Conservation (phyloP, 2,888 invertebrate species). For the Linnaemya tessellans region DNA sequence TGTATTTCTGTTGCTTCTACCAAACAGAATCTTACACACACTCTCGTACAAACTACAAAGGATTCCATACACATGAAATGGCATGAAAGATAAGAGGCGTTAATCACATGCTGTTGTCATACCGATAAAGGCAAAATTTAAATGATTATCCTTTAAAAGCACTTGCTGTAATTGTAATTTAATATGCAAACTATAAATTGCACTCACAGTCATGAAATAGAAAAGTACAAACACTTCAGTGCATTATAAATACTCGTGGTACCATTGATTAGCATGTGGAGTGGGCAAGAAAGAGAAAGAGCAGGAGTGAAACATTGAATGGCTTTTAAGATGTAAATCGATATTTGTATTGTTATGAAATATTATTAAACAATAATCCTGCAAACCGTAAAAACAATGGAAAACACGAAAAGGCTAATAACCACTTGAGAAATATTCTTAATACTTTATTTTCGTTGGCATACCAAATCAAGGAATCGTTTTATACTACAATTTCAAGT, state of each 20-base stretch:
- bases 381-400: neutral
- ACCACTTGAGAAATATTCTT: constrained; percentile 19
- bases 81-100: constrained; percentile 63
- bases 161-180: constrained; percentile 66
- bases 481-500: constrained; percentile 49
- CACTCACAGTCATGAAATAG: constrained; percentile 24
- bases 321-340: constrained; percentile 19
- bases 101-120: constrained; percentile 62
- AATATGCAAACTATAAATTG: constrained; percentile 62
- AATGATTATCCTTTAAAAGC: constrained; percentile 54
- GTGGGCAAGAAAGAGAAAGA: too few species aligned
- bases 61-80: neutral
- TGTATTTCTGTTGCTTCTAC: neutral
- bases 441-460: neutral
- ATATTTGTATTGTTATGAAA: constrained; percentile 46
- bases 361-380: constrained; percentile 41
- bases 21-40: constrained; percentile 2
- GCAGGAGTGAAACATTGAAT: neutral
- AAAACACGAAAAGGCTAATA: constrained; percentile 30
- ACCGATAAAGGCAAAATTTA: constrained; percentile 46
- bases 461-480: constrained; percentile 42
- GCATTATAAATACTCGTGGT: constrained; percentile 21
- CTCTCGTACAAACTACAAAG: neutral
- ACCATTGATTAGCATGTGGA: constrained; percentile 23
- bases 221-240: constrained; percentile 24